These are phyloP conservation scores for Siphamia tubifer DNA, from an alignment of 2,113 vertebrate genomes.

Conservation along the genomic window DNA sequence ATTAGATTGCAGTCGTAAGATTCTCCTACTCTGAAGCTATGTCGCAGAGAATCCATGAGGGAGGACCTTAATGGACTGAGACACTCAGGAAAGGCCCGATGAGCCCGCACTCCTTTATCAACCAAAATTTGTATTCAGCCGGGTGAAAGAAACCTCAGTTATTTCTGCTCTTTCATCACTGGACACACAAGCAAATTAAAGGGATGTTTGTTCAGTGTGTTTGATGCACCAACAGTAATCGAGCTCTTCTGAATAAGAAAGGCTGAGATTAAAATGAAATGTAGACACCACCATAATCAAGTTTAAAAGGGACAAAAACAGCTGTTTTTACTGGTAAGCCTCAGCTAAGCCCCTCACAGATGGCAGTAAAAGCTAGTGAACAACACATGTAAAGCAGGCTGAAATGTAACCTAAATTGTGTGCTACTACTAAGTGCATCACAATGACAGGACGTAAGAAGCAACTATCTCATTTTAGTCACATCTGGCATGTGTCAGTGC, in stretches of 20 bases:
- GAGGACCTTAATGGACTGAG: conserved; percentile 32
- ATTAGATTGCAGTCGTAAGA: neutral
- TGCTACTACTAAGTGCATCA: neutral
- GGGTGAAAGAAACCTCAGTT: neutral
- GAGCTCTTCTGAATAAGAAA: neutral
- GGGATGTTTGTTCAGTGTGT: conserved; percentile 33
- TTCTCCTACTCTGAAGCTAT: neutral
- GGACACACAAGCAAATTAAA: conserved; percentile 19
- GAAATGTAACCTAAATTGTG: neutral
- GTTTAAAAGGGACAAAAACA: neutral
- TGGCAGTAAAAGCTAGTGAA: neutral
- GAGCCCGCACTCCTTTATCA: conserved; percentile 8
- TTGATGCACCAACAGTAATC: conserved; percentile 4
- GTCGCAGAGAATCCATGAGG: neutral
- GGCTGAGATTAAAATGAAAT: neutral
- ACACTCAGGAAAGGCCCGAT: neutral
- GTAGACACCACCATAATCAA: neutral
- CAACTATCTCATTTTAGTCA: conserved; percentile 11
- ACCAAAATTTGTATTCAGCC: conserved; percentile 9
- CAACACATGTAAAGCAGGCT: neutral
- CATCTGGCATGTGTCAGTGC: conserved; percentile 41
- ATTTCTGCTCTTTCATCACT: neutral
- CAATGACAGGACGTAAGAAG: neutral
- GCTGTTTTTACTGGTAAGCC: conserved; percentile 3
- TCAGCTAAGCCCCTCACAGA: neutral